These are phyloP conservation scores for Gymnogyps californianus DNA, from an alignment of 2,113 vertebrate genomes.

Conservation along the genomic window DNA sequence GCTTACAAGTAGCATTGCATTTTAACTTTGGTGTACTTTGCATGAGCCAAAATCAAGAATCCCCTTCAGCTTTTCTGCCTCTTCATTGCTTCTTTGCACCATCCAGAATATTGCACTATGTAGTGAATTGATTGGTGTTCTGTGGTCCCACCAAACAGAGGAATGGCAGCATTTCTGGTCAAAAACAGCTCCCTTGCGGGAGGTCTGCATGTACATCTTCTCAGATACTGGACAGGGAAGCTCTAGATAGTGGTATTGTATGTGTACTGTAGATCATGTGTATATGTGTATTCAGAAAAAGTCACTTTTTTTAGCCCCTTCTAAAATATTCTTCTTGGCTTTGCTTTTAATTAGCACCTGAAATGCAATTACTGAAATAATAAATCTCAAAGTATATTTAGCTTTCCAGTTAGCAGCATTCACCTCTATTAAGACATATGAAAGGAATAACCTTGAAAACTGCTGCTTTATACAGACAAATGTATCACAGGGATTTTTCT, in stretches of 20 bases:
- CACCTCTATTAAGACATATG: conserved; percentile 51
- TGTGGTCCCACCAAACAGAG: neutral
- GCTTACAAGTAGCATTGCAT: neutral
- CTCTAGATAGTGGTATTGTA: neutral
- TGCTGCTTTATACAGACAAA: neutral
- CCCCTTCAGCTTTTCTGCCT: neutral
- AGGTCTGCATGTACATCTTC: neutral
- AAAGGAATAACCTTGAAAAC: conserved; percentile 58
- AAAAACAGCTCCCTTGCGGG: fast-evolving
- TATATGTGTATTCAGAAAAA: neutral
- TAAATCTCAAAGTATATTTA: conserved; percentile 43
- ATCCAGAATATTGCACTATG: neutral
- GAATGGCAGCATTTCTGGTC: neutral
- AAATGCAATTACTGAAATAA: conserved; percentile 55
- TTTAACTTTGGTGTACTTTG: neutral
- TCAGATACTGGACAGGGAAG: neutral
- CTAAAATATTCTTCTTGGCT: conserved; percentile 38
- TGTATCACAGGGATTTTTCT: conserved; percentile 4
- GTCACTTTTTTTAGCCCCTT: neutral
- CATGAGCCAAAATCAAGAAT: neutral
- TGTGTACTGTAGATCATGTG: neutral
- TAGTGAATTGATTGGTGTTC: neutral
- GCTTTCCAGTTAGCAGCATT: conserved; percentile 44
- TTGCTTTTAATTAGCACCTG: conserved; percentile 42
- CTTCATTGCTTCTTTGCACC: neutral